Base-by-base conservation (phyloP, 2,113 vertebrate species). In the Megaceryle maxima region DNA sequence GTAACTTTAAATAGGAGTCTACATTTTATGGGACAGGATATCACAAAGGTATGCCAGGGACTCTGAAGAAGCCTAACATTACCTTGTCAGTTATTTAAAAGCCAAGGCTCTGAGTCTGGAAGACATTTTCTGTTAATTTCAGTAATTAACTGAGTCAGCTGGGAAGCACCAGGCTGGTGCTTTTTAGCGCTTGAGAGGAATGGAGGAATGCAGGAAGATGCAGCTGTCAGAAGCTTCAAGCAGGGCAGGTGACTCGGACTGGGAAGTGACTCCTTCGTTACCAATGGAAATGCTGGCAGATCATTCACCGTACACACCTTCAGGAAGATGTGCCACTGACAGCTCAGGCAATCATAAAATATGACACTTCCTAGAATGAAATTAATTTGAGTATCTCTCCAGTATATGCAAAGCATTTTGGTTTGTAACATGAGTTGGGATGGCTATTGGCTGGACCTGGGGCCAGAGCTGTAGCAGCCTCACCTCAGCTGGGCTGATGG, bases 121-220 rank as follows among this genome's bases (percentile, higher is more conserved):
- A 53, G 5, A 17, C 18, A 18, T 31, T 82, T 95, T 92, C 81
- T 88, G 29, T 60, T 93, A 94, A 95, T 94, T 88, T 86, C 69
- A n/a, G 88, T 64, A 72, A 94, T 94, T 96, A 93, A 6, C 76
- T 95, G 96, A 94, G 80, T 96, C 96, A 97, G 60, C 66, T 16
- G 73, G 88, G 94, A 83, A 83, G 29, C 33, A 51, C 9, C 35
- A 48, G 48, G 66, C 86, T 10, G n/a, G 68, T 75, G 46, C 16
- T 94, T 56, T 48, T 51, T 75, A 81, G 57, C 0, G 0, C 37
- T 46, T 9, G 8, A 21, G 60, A 81, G 35, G 10, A 63, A 50
- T 3, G 48, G 56, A 86, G 78, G 76, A 63, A 96, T 16, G 88
- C 83, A 92, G 92, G 83, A 93, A 89, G 88, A 25, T 62, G 80